phyloP scores from a whole-genome alignment of 2,797 vertebrate species.

The Chloroceryle inda region DNA sequence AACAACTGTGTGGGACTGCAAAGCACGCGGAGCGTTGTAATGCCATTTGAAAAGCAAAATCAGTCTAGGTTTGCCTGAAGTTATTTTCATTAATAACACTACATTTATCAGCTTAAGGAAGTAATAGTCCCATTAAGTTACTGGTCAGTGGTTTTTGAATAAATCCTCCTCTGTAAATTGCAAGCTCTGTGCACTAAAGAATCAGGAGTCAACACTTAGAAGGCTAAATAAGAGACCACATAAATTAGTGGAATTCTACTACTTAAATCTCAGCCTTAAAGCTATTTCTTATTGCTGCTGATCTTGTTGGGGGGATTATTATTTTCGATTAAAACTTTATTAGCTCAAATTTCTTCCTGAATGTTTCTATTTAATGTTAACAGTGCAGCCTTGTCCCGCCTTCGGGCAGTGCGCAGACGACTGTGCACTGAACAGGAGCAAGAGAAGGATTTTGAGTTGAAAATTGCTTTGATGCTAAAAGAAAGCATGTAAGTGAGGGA shows the following conservation, averaged over 20 bases:
- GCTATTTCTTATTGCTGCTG: not conserved
- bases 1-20: not conserved
- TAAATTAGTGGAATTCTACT: not conserved
- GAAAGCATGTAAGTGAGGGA: slow-evolving; percentile 72
- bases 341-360: not conserved
- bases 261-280: not conserved
- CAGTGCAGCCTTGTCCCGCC: slow-evolving; percentile 83
- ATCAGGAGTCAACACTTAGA: not conserved
- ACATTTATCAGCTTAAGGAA: not conserved
- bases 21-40: not conserved
- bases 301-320: not conserved
- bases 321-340: not conserved
- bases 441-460: slow-evolving; percentile 81
- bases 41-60: not conserved
- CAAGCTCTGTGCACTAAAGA: not conserved
- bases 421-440: slow-evolving; percentile 81
- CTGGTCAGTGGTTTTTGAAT: not conserved
- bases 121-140: not conserved
- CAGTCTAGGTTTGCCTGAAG: not conserved
- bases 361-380: not conserved
- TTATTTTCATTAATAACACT: not conserved
- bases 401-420: slow-evolving; percentile 76
- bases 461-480: slow-evolving; percentile 69
- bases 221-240: not conserved
- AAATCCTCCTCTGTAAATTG: not conserved